These are phyloP conservation scores for Cyprinodon brontotheroides DNA, from an alignment of 2,113 vertebrate genomes.

Conservation along the genomic window DNA sequence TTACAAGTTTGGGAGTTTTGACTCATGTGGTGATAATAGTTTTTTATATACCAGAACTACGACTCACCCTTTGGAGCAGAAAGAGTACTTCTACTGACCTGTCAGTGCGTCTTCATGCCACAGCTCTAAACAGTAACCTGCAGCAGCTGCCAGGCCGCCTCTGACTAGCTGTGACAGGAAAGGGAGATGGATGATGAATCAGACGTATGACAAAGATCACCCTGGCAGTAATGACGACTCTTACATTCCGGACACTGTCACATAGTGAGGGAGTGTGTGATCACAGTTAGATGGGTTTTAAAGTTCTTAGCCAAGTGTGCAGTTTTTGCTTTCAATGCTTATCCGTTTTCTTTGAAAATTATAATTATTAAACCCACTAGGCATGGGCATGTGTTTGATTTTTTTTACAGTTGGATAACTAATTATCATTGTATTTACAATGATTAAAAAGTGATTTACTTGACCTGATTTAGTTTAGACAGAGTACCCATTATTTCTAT, in stretches of 20 bases:
- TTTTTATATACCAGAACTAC: conserved; percentile 26
- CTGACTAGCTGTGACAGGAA: conserved; percentile 48
- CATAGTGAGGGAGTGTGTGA: conserved; percentile 33
- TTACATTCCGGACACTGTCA: conserved; percentile 43
- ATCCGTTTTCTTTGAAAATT: background rate
- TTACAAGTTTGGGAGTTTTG: background rate
- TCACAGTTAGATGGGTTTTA: conserved; percentile 42
- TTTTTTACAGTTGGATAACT: background rate
- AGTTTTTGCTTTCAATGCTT: background rate
- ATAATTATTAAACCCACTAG: background rate
- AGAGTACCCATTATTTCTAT: background rate
- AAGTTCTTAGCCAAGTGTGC: conserved; percentile 35
- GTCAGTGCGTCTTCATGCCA: conserved; percentile 36
- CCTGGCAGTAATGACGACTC: conserved; percentile 31
- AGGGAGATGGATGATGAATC: conserved; percentile 64
- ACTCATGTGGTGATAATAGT: background rate
- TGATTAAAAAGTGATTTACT: too few relatives aligned
- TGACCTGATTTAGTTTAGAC: too few relatives aligned
- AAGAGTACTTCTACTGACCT: conserved; percentile 30
- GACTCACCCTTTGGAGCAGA: conserved; percentile 8
- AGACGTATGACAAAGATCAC: conserved; percentile 64
- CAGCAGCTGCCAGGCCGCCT: conserved; percentile 47
- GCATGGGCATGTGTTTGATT: background rate
- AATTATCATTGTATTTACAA: background rate
- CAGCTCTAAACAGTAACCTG: conserved; percentile 43